These are phyloP conservation scores for Drosophila fuyamai DNA, from an alignment of 1,140 invertebrate genomes.

Conservation along the genomic window DNA sequence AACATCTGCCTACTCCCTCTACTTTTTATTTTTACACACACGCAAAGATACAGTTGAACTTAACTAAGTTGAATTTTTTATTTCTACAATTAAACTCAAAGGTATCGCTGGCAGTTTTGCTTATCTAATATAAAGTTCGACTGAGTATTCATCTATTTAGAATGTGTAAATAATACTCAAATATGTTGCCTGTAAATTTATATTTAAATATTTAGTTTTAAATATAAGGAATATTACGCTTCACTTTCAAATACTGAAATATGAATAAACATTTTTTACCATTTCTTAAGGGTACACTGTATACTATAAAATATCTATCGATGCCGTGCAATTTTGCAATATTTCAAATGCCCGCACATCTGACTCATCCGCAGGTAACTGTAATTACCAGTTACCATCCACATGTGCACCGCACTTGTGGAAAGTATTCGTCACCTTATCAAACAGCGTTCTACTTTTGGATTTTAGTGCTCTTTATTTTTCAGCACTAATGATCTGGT, in stretches of 20 bases:
- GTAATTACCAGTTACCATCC: constrained; percentile 22
- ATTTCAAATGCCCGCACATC: constrained; percentile 33
- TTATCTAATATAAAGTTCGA: no score
- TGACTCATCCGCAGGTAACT: constrained; percentile 36
- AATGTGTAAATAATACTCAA: no score
- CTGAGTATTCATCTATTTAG: no score
- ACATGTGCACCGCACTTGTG: constrained; percentile 33
- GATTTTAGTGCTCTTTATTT: neutral
- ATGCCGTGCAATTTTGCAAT: constrained; percentile 50
- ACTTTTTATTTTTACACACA: neutral
- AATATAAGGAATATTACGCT: no score
- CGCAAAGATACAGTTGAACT: constrained; percentile 9
- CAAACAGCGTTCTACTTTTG: constrained; percentile 12
- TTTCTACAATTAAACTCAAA: no score
- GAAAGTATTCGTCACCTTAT: constrained; percentile 45
- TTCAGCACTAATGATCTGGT: constrained; percentile 13
- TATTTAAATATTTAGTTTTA: no score
- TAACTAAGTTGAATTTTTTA: neutral
- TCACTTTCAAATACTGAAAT: no score
- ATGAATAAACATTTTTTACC: no score
- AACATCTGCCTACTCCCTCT: constrained; percentile 16
- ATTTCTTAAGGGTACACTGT: neutral
- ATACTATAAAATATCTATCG: constrained; percentile 6
- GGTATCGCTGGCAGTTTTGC: no score
- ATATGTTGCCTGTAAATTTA: no score